A percentile compares a stretch with the other conserved stretches of the same genome.
These are phyloP conservation scores for Eriosoma lanigerum DNA, from an alignment of 1,140 invertebrate genomes.

Conservation along the genomic window DNA sequence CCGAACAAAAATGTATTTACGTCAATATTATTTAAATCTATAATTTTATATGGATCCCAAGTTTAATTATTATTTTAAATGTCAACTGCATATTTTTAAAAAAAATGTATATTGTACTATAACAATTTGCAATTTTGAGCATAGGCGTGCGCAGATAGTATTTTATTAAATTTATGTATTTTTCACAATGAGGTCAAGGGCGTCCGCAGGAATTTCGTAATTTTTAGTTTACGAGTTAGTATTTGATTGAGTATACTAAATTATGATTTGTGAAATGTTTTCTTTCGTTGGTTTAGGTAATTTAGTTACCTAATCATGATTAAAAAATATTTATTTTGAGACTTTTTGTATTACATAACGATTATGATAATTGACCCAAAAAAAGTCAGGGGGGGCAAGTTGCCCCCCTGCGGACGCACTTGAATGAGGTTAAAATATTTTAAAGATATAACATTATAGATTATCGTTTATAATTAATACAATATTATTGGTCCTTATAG, in stretches of 20 bases:
- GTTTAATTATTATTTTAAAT: constrained; percentile 6
- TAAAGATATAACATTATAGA: constrained; percentile 18
- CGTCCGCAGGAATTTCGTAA: too few relatives aligned
- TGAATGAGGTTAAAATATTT: too few relatives aligned
- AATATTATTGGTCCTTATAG: constrained; percentile 33
- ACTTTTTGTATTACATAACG: too few relatives aligned
- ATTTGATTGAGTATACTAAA: too few relatives aligned
- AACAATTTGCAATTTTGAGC: neutral
- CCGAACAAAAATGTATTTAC: neutral
- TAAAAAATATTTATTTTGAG: too few relatives aligned
- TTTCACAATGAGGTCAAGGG: neutral
- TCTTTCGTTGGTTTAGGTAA: too few relatives aligned
- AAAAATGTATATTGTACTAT: neutral
- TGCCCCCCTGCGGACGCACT: too few relatives aligned
- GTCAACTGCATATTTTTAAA: neutral
- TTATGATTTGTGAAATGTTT: too few relatives aligned
- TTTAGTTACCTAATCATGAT: too few relatives aligned
- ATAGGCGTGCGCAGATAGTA: constrained; percentile 30
- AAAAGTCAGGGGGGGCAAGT: too few relatives aligned
- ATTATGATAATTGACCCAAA: too few relatives aligned
- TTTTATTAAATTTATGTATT: neutral
- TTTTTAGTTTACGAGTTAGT: too few relatives aligned
- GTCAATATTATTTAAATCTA: constrained; percentile 6
- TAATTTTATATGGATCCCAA: neutral
- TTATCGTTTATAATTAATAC: neutral